Evolutionary conservation across 2,113 vertebrate genomes (phyloP).

Genomic region (Gopherus evgoodei): DNA sequence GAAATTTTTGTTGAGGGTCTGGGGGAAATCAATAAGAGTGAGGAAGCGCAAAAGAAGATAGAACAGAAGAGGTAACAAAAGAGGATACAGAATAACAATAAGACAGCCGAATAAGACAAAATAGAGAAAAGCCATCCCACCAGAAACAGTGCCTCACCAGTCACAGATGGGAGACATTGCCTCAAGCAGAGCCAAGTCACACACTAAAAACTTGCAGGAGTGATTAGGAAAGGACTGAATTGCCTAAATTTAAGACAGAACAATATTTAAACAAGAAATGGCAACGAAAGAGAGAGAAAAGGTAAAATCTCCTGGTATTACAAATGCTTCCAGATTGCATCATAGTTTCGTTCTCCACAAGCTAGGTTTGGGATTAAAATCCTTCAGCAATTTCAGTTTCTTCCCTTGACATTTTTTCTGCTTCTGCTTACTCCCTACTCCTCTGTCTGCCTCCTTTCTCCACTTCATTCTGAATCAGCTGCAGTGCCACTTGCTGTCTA

Average conservation of each 20-base stretch:
- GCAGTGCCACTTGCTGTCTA: not conserved
- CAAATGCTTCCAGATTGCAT: conserved; percentile 14
- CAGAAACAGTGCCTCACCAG: not conserved
- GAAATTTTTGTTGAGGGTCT: not conserved
- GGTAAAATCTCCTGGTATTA: conserved; percentile 19
- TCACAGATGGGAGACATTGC: not conserved
- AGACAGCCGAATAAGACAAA: not conserved
- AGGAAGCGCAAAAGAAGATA: not conserved
- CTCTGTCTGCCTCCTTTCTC: conserved; percentile 7
- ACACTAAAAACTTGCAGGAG: not conserved
- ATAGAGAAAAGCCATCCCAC: not conserved
- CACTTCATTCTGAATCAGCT: not conserved
- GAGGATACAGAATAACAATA: not conserved
- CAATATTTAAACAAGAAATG: conserved; percentile 7
- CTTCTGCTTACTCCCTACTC: not conserved
- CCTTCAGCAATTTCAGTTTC: conserved; percentile 9
- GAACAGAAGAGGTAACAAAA: not conserved
- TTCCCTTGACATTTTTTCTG: not conserved
- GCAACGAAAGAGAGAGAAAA: not conserved
- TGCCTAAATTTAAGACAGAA: conserved; percentile 3
- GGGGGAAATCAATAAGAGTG: not conserved
- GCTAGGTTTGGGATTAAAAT: not conserved
- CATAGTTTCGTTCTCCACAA: not conserved
- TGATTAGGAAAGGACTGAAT: conserved; percentile 10
- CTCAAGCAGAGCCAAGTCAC: not conserved